Evolutionary conservation across 2,797 vertebrate species (phyloP).

Genomic region (Galaxias olidus): DNA sequence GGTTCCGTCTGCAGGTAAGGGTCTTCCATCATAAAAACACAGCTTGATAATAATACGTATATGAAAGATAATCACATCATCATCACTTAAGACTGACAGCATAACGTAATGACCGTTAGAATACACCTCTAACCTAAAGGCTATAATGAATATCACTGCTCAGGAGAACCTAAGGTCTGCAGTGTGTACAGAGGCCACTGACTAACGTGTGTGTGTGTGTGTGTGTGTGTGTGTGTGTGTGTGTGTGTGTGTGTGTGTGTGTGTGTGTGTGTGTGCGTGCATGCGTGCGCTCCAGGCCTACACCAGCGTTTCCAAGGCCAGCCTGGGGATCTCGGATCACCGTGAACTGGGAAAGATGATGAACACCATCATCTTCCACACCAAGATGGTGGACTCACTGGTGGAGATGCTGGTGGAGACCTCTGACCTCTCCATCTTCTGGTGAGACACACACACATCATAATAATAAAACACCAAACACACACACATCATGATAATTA

Average conservation of each 20-base stretch:
- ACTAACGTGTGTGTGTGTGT: too few relatives aligned
- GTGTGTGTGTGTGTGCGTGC: not conserved
- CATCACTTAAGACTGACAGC: too few relatives aligned
- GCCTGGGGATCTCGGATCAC: constrained; percentile 91
- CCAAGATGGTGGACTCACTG: constrained; percentile 98
- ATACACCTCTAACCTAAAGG: too few relatives aligned
- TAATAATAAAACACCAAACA: not conserved
- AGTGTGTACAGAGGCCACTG: too few relatives aligned
- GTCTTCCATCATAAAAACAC: constrained; percentile 6
- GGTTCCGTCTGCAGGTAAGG: constrained; percentile 97
- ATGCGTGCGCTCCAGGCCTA: constrained; percentile 79
- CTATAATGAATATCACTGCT: too few relatives aligned
- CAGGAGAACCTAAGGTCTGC: too few relatives aligned
- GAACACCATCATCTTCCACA: constrained; percentile 99
- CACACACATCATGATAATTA: not conserved
- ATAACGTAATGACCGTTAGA: too few relatives aligned
- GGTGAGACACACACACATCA: constrained; percentile 68
- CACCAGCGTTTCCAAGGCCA: constrained; percentile 97
- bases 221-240: too few relatives aligned
- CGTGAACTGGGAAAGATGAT: constrained; percentile 99
- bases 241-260: constrained; percentile 7
- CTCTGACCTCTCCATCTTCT: constrained; percentile 97
- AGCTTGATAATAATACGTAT: too few relatives aligned
- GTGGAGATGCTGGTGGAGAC: constrained; percentile 99
- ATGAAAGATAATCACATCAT: too few relatives aligned